A percentile compares a stretch with the other conserved stretches of the same genome.
These are phyloP conservation scores for Ophioderma brevispina DNA, from an alignment of 35 echinoderm and acorn worm species.

Conservation along the genomic window DNA sequence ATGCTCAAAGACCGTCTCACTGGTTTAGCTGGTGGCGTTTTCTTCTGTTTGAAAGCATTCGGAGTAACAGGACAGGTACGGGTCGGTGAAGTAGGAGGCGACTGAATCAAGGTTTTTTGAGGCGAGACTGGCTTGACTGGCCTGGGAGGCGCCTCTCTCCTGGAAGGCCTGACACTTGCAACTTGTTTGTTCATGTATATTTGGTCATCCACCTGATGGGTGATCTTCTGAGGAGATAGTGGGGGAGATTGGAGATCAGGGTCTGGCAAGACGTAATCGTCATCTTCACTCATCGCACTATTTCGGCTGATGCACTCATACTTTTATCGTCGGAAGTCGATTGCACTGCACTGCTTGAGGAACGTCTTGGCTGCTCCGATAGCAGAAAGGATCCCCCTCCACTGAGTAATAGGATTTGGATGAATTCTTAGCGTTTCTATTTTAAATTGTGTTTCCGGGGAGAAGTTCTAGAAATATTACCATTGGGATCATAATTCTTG, in stretches of 20 bases:
- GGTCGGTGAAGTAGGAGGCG: background rate
- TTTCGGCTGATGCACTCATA: slow-evolving; percentile 13
- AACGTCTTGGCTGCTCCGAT: background rate
- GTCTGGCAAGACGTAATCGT: slow-evolving; percentile 49
- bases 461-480: background rate
- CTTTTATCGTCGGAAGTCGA: background rate
- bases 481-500: background rate
- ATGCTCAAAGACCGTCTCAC: slow-evolving; percentile 26
- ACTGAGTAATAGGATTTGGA: background rate
- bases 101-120: background rate
- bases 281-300: slow-evolving; percentile 41
- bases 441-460: background rate
- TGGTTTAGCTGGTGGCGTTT: slow-evolving; percentile 16
- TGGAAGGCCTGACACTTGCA: background rate
- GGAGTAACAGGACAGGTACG: background rate
- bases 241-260: background rate
- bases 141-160: background rate
- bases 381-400: background rate
- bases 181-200: slow-evolving; percentile 14
- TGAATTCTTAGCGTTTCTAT: background rate
- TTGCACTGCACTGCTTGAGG: background rate
- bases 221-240: background rate
- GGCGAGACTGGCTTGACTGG: background rate
- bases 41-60: background rate
- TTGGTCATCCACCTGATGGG: background rate